Percentiles rank a stretch among this genome's conserved stretches.
phyloP scores from a whole-genome alignment of 1,140 invertebrate genomes.

The Oscheius sp. region DNA sequence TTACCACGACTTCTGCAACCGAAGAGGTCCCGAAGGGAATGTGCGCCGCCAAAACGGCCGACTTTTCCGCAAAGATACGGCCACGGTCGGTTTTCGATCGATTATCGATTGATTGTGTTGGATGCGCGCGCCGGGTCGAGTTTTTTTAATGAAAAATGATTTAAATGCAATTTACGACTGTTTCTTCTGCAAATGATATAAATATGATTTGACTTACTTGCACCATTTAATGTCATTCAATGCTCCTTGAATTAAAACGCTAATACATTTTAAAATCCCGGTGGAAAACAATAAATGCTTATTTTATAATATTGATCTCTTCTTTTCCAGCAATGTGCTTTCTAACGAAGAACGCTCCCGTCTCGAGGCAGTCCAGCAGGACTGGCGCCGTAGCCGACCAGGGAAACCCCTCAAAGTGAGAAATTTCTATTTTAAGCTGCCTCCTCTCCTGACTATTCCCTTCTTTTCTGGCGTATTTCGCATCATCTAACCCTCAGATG shows the following conservation, averaged over 20 bases:
- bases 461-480: too few relatives aligned
- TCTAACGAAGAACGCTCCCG: constrained; percentile 54
- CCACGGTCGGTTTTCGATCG: too few relatives aligned
- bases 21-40: neutral
- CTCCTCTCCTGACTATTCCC: neutral
- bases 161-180: neutral
- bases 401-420: constrained; percentile 20
- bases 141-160: neutral
- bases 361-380: constrained; percentile 58
- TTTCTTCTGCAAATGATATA: neutral
- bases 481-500: too few relatives aligned
- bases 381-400: constrained; percentile 56
- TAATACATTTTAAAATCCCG: neutral
- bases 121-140: too few relatives aligned
- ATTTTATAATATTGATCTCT: too few relatives aligned
- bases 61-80: neutral
- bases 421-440: neutral
- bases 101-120: too few relatives aligned
- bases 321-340: constrained; percentile 32
- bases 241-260: neutral
- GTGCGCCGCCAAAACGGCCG: neutral
- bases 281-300: too few relatives aligned
- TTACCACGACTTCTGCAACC: neutral
- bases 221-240: neutral
- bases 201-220: neutral